Conservation (phyloP, 2,797 vertebrate genomes). For the Potorous gilbertii region DNA sequence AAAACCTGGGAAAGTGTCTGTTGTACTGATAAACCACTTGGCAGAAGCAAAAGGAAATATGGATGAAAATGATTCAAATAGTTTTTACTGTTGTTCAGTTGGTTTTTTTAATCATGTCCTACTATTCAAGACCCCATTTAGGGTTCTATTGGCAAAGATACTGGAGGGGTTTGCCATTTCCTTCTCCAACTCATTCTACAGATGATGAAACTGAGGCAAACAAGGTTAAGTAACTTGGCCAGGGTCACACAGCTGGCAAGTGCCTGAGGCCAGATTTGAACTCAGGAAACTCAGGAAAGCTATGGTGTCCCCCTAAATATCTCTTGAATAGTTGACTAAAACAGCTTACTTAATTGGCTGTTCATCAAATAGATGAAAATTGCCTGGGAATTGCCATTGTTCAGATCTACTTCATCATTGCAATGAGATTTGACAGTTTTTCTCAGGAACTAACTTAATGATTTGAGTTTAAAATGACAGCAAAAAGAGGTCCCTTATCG, state of each 20-base stretch:
- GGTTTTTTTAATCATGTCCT: not conserved
- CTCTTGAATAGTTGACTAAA: slow-evolving; percentile 19
- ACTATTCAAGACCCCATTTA: not conserved
- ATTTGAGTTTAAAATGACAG: not conserved
- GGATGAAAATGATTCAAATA: slow-evolving; percentile 61
- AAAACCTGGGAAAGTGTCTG: slow-evolving; percentile 43
- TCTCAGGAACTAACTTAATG: slow-evolving; percentile 14
- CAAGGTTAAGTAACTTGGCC: not conserved
- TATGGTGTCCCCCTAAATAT: not conserved
- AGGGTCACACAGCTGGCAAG: not conserved
- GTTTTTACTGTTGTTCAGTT: slow-evolving; percentile 42
- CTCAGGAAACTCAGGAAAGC: not conserved
- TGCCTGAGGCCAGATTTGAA: not conserved
- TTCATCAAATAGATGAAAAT: not conserved
- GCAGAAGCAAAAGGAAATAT: slow-evolving; percentile 27
- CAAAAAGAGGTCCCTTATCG: not conserved
- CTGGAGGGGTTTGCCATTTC: not conserved
- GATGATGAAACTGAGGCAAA: not conserved
- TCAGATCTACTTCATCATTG: slow-evolving; percentile 39
- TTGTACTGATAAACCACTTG: slow-evolving; percentile 40
- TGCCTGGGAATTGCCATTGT: slow-evolving; percentile 47
- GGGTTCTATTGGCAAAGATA: not conserved
- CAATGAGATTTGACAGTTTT: slow-evolving; percentile 5
- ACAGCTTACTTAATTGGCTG: not conserved
- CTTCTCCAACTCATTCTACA: not conserved